Evolutionary conservation across 2,888 invertebrate species (phyloP), one percentile per base, ranked within the genome.

Genomic region (Hirtodrosophila trivittata): DNA sequence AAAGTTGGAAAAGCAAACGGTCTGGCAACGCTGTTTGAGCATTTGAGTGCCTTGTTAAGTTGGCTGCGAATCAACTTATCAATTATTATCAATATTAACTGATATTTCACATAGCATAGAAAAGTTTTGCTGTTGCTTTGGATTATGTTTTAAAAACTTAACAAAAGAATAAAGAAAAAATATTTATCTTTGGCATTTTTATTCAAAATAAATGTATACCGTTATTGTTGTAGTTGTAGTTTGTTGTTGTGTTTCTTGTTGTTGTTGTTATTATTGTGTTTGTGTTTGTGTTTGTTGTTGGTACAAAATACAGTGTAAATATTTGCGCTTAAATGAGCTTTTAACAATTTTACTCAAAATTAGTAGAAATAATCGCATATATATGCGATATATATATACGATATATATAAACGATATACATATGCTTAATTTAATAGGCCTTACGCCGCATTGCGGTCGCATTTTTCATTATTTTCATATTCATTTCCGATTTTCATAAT

Each of bases 171-270:
- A 26, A 60, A 52, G 45, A 38, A 46, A 42, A 42, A 37, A 25
- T 30, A 12, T 64, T 18, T 81, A 81, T 85, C 85, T 85, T 85
- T 85, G 85, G 85, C 84, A 86, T 87, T 85, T 87, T 86, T 84
- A 86, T 86, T 86, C 72, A 82, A 86, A 81, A 86, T 86, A 84
- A 80, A 80, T 73, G 50, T 74, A 83, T 80, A 82, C 76, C 80
- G 66, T 78, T 80, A 55, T 56, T 69, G 58, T 57, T 59, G 37
- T 51, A 69, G 49, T 54, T n/a, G n/a, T n/a, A n/a, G n/a, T n/a
- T n/a, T n/a, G n/a, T n/a, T n/a, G n/a, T n/a, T n/a, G n/a, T n/a
- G n/a, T n/a, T n/a, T n/a, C n/a, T n/a, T n/a, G n/a, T n/a, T n/a
- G n/a, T n/a, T n/a, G n/a, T n/a, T n/a, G n/a, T n/a, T n/a, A n/a